A percentile compares a stretch with the other conserved stretches of the same genome.
Evolutionary conservation across 1,140 invertebrate genomes (phyloP).

Genomic region (Riptortus pedestris): DNA sequence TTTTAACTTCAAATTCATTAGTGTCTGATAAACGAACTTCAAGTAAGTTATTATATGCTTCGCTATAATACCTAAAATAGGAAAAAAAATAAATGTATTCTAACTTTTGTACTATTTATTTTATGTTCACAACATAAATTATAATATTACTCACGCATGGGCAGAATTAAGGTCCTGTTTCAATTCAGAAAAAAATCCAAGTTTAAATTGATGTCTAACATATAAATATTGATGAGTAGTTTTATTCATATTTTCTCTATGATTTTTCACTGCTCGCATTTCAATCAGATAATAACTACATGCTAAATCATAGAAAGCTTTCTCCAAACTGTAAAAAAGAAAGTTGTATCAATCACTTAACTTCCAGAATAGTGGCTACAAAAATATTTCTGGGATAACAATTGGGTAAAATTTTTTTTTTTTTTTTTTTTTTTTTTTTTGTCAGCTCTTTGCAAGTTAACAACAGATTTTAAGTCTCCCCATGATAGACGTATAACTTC

Average conservation of each 20-base stretch:
- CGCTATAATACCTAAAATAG: conserved; percentile 72
- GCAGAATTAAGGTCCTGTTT: conserved; percentile 63
- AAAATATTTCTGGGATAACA: no score
- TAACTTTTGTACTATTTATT: conserved; percentile 25
- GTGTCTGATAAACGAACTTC: conserved; percentile 79
- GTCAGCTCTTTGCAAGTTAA: no score
- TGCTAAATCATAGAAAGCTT: conserved; percentile 83
- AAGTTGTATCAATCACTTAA: background rate
- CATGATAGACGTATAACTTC: no score
- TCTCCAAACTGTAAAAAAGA: conserved; percentile 59
- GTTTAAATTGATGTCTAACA: conserved; percentile 93
- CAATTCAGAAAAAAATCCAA: conserved; percentile 54
- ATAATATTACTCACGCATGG: conserved; percentile 1
- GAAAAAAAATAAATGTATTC: conserved; percentile 8
- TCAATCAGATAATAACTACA: conserved; percentile 86
- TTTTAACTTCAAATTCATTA: conserved; percentile 87
- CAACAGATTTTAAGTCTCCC: no score
- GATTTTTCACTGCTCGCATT: conserved; percentile 74
- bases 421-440: no score
- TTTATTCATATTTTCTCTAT: conserved; percentile 84
- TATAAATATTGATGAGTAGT: conserved; percentile 83
- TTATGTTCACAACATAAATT: background rate
- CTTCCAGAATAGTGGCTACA: no score
- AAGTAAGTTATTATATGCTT: conserved; percentile 79
- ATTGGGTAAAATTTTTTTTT: no score